A percentile compares a stretch with the other conserved stretches of the same genome.
These are phyloP conservation scores for Plebejus anna DNA, from an alignment of 2,888 invertebrate species.

Conservation along the genomic window DNA sequence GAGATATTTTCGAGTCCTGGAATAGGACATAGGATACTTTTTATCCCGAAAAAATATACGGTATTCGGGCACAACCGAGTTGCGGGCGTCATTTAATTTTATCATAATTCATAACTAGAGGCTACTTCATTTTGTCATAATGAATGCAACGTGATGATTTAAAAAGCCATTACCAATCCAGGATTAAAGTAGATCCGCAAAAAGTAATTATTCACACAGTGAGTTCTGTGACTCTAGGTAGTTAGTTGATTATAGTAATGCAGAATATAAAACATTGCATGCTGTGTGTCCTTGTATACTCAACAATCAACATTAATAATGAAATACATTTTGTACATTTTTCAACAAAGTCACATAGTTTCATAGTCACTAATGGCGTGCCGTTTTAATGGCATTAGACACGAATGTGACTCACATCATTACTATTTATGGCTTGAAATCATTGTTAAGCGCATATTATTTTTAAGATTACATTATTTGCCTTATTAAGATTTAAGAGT, in stretches of 20 bases:
- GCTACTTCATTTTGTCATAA: no score
- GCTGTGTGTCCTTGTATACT: neutral
- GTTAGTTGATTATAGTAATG: neutral
- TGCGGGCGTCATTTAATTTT: no score
- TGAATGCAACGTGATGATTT: no score
- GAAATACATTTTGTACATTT: conserved; percentile 15
- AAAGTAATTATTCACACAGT: neutral
- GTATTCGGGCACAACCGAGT: no score
- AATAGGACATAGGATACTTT: no score
- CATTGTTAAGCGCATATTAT: neutral
- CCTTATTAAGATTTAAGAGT: neutral
- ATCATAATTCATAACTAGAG: no score
- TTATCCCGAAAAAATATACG: no score
- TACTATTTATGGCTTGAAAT: neutral
- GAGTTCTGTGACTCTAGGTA: neutral
- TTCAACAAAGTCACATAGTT: conserved; percentile 21
- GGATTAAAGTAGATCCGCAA: neutral
- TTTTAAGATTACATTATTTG: neutral
- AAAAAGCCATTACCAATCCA: neutral
- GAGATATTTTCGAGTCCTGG: no score
- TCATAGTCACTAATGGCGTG: conserved; percentile 18
- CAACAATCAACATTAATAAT: neutral
- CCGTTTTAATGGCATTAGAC: conserved; percentile 1
- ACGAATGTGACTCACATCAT: conserved; percentile 6
- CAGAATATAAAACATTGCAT: neutral